phyloP scores from a whole-genome alignment of 2,113 vertebrate species.

The Elgaria multicarinata region DNA sequence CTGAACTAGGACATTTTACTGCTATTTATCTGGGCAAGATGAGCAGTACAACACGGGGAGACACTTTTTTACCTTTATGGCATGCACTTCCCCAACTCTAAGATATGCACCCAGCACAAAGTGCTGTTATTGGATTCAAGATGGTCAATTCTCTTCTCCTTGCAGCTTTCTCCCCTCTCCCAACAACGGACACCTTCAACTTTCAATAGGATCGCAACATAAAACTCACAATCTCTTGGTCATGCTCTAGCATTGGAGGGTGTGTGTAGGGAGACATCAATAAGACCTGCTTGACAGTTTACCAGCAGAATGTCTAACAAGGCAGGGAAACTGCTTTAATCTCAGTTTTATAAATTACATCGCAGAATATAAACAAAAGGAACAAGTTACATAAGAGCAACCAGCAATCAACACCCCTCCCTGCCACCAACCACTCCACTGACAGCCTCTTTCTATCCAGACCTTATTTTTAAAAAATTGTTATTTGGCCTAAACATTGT shows the following conservation, averaged over 20 bases:
- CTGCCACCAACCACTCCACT: too few relatives aligned
- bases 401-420: not conserved
- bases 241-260: not conserved
- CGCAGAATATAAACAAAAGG: not conserved
- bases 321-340: not conserved
- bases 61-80: not conserved
- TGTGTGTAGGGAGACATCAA: not conserved
- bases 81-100: not conserved
- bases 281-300: not conserved
- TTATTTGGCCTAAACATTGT: not conserved
- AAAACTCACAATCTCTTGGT: not conserved
- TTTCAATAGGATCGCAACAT: not conserved
- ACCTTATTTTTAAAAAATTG: not conserved
- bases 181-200: not conserved
- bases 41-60: not conserved
- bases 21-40: not conserved
- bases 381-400: not conserved
- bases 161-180: not conserved
- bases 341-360: not conserved
- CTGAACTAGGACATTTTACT: not conserved
- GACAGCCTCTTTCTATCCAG: not conserved
- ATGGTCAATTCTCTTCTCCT: not conserved
- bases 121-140: not conserved
- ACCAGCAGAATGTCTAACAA: not conserved
- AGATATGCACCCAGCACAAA: not conserved